Conservation (phyloP, 2,113 vertebrate species). For the Leptocoma aspasia region DNA sequence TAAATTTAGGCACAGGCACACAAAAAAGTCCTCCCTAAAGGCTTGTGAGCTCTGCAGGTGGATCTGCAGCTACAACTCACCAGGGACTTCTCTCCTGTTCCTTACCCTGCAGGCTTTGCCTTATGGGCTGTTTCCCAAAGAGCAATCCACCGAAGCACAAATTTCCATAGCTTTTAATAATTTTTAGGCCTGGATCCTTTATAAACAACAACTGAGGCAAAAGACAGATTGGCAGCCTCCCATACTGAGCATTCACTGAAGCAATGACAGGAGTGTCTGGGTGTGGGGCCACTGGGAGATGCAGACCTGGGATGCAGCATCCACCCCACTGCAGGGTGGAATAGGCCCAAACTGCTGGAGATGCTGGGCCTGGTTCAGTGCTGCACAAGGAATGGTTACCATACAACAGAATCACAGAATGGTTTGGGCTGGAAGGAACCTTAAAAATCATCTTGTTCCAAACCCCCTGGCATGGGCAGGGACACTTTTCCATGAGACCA, state of each 20-base stretch:
- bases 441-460: neutral
- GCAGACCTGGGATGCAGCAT: neutral
- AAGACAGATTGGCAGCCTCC: neutral
- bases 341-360: neutral
- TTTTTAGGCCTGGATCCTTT: neutral
- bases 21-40: neutral
- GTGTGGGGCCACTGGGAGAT: neutral
- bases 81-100: neutral
- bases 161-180: neutral
- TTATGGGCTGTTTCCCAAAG: neutral
- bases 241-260: neutral
- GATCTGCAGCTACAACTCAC: neutral
- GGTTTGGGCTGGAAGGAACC: neutral
- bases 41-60: neutral
- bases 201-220: neutral
- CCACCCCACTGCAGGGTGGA: neutral
- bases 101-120: neutral
- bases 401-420: neutral
- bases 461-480: neutral
- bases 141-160: neutral
- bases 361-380: neutral
- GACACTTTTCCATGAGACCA: neutral
- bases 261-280: neutral
- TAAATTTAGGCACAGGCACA: neutral
- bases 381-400: neutral